Percentiles rank a stretch among this genome's conserved stretches.
These are phyloP conservation scores for Poliocrania exsul DNA, from an alignment of 2,797 vertebrate genomes.

Conservation along the genomic window DNA sequence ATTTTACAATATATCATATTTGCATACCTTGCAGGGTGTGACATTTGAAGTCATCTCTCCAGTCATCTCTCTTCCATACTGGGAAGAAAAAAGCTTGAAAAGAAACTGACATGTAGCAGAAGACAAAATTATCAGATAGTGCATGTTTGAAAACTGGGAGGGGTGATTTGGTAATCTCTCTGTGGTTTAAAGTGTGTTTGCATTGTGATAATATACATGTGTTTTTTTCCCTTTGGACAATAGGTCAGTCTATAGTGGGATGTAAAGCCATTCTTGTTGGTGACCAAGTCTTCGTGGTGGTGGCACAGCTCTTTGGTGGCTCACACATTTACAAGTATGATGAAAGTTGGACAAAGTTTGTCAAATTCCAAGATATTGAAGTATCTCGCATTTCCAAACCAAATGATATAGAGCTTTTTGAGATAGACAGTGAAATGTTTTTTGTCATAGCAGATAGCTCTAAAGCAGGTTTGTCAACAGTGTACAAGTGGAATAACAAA, in stretches of 20 bases:
- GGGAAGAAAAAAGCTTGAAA: background rate
- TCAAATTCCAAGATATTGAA: conserved; percentile 98
- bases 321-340: conserved; percentile 98
- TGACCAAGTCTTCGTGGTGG: conserved; percentile 94
- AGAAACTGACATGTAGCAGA: background rate
- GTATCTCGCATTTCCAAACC: conserved; percentile 97
- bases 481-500: conserved; percentile 98
- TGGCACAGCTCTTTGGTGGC: conserved; percentile 96
- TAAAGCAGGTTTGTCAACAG: conserved; percentile 94
- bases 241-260: conserved; percentile 97
- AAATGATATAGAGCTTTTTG: conserved; percentile 95
- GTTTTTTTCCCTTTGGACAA: conserved; percentile 1
- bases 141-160: background rate
- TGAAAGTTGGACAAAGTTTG: conserved; percentile 95
- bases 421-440: conserved; percentile 91
- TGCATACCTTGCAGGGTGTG: background rate
- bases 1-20: background rate
- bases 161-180: background rate
- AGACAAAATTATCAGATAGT: background rate
- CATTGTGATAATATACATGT: conserved; percentile 26
- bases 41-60: background rate
- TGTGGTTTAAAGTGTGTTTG: background rate
- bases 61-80: background rate
- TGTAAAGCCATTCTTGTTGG: conserved; percentile 95
- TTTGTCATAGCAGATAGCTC: conserved; percentile 98